Percentiles rank a stretch among this genome's conserved stretches.
These are phyloP conservation scores for Hirtodrosophila confusa DNA, from an alignment of 2,888 invertebrate species.

Conservation along the genomic window DNA sequence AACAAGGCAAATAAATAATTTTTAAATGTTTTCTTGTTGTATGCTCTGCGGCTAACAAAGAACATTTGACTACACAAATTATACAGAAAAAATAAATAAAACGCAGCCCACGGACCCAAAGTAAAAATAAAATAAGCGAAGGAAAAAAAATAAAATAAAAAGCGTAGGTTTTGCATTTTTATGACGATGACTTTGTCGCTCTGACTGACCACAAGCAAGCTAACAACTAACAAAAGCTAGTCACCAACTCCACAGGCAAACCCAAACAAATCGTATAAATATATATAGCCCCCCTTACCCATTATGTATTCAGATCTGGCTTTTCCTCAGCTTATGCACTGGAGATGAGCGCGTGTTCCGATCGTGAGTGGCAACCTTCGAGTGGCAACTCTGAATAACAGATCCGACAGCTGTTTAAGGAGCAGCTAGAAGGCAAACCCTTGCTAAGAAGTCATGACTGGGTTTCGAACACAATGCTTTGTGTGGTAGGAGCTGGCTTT, in stretches of 20 bases:
- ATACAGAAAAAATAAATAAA: slow-evolving; percentile 49
- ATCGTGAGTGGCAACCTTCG: neutral
- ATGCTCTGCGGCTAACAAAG: slow-evolving; percentile 53
- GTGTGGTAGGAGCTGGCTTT: too few relatives aligned
- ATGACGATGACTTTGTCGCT: slow-evolving; percentile 53
- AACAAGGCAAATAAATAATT: slow-evolving; percentile 47
- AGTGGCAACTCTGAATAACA: neutral
- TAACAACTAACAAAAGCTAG: slow-evolving; percentile 38
- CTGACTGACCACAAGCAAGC: slow-evolving; percentile 38
- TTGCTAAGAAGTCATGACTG: too few relatives aligned
- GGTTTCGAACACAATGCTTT: too few relatives aligned
- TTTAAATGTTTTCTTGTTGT: slow-evolving; percentile 36
- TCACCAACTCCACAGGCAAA: slow-evolving; percentile 28
- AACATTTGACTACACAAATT: slow-evolving; percentile 71
- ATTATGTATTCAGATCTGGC: slow-evolving; percentile 19
- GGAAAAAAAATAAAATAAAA: slow-evolving; percentile 30
- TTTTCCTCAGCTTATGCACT: slow-evolving; percentile 14
- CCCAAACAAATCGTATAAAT: slow-evolving; percentile 9
- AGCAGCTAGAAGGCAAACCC: too few relatives aligned
- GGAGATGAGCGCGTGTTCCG: slow-evolving; percentile 27
- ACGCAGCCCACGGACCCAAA: slow-evolving; percentile 55
- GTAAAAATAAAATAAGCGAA: slow-evolving; percentile 37
- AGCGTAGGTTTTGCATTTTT: slow-evolving; percentile 71
- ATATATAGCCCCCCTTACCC: slow-evolving; percentile 3
- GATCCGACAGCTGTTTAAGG: too few relatives aligned